Base-by-base conservation (phyloP, 2,888 invertebrate genomes). In the Loripinus fragilis region DNA sequence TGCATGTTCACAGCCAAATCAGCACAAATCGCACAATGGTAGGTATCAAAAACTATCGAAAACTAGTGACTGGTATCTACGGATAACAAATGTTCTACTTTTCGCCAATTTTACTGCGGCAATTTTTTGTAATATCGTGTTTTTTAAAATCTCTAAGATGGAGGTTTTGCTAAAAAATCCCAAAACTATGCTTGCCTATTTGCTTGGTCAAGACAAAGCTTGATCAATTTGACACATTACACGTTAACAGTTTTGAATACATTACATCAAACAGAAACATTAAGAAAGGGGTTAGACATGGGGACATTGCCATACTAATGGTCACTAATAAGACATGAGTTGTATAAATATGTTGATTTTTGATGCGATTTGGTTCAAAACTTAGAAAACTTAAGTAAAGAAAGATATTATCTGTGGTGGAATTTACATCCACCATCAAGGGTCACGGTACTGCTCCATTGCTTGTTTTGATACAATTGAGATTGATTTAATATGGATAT, bases 381-480 rank as follows among this genome's bases (percentile, higher is more conserved):
- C 20, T 55, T 28, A 55, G 17, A 55, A 28, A 28, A 25, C 55
- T 28, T 55, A 28, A 28, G 55, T 55, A 28, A 28, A 55, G 8
- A 55, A 23, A 10, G 55, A 55, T 17, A 55, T 55, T 55, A 25
- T 55, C 5, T 55, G 23, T 55, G 55, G 55, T 7, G 55, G 15
- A 25, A 20, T 55, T 55, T 55, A 55, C 28, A 28, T 55, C 28
- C 55, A 55, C 55, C 55, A n/a, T 55, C 28, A 55, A 17, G 55
- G 55, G 3, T 55, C 55, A 25, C 23, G 17, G 3, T 25, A 55
- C 20, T 55, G 55, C 17, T 55, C 55, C 7, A 7, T 55, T 28
- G 55, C 23, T 25, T 55, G 55, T 55, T 55, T 55, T 55, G 55
- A 25, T 10, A 28, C 30, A 17, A 3, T 55, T 28, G 55, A 55